A percentile compares a stretch with the other conserved stretches of the same genome.
These are phyloP conservation scores for Andrena trimmerana DNA, from an alignment of 2,888 invertebrate genomes.

Conservation along the genomic window DNA sequence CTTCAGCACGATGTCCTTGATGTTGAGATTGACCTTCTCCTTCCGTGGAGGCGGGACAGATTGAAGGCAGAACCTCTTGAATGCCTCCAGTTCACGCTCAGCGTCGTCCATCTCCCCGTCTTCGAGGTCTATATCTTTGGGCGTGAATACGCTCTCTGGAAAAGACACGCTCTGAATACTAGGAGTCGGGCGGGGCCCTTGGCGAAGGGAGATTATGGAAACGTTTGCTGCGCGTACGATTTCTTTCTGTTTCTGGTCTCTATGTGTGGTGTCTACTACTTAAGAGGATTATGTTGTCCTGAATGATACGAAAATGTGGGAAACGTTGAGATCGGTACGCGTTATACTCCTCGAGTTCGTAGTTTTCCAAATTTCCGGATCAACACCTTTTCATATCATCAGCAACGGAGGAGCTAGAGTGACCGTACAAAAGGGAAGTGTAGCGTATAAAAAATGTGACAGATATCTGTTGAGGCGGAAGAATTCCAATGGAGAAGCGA, in stretches of 20 bases:
- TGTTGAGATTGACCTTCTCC: conserved; percentile 92
- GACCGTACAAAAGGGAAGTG: background rate
- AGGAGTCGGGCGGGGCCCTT: conserved; percentile 62
- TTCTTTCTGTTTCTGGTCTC: conserved; percentile 10
- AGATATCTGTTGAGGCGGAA: background rate
- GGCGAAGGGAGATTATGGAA: background rate
- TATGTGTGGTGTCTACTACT: background rate
- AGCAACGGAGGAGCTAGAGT: background rate
- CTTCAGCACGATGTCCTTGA: conserved; percentile 91
- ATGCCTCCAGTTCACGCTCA: conserved; percentile 93
- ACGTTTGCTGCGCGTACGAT: conserved; percentile 42
- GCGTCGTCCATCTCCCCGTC: conserved; percentile 92
- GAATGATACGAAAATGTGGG: no score
- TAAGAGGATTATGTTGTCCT: background rate
- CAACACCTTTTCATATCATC: background rate
- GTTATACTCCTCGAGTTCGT: no score
- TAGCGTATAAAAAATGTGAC: background rate
- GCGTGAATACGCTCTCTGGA: conserved; percentile 91
- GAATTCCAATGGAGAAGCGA: background rate
- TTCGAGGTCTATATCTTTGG: conserved; percentile 92
- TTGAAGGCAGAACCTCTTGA: conserved; percentile 94
- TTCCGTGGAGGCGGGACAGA: conserved; percentile 92
- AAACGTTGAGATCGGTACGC: background rate
- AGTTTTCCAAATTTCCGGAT: no score
- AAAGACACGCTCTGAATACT: conserved; percentile 82